Conservation (phyloP, 1,140 invertebrate species). For the Leptonema lineaticorne region DNA sequence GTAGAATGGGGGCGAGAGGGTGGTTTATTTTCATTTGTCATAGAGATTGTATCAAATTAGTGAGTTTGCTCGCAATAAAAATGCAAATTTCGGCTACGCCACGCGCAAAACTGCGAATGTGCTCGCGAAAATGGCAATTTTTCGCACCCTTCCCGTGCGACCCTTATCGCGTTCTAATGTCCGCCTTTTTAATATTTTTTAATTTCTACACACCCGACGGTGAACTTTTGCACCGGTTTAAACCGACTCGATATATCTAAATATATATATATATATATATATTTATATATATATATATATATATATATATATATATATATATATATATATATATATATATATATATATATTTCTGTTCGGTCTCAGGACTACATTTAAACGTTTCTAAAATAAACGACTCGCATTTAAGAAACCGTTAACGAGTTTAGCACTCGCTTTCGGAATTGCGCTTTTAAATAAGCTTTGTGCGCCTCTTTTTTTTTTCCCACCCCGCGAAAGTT, state of each 20-base stretch:
- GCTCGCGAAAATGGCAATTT: slow-evolving; percentile 4
- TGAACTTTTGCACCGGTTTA: neutral
- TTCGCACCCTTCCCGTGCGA: neutral
- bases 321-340: too few species aligned
- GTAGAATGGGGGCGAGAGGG: neutral
- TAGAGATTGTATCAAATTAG: slow-evolving; percentile 39
- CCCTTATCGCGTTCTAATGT: neutral
- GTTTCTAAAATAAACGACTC: too few species aligned
- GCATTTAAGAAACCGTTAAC: too few species aligned
- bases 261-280: too few species aligned
- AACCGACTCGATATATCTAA: neutral
- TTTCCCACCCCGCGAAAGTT: too few species aligned
- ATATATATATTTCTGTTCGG: too few species aligned
- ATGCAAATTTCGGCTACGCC: slow-evolving; percentile 26
- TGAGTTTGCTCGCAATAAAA: slow-evolving; percentile 36
- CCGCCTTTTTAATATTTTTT: neutral
- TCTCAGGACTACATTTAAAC: too few species aligned
- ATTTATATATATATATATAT: neutral
- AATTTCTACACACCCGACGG: neutral
- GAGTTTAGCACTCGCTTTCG: too few species aligned
- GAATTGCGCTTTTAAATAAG: too few species aligned
- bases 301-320: too few species aligned
- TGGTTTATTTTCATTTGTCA: slow-evolving; percentile 24
- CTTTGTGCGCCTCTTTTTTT: too few species aligned
- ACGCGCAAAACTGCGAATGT: slow-evolving; percentile 14